Evolutionary conservation across 1,140 invertebrate genomes (phyloP).

Genomic region (Macrotrachela quadricornifera): DNA sequence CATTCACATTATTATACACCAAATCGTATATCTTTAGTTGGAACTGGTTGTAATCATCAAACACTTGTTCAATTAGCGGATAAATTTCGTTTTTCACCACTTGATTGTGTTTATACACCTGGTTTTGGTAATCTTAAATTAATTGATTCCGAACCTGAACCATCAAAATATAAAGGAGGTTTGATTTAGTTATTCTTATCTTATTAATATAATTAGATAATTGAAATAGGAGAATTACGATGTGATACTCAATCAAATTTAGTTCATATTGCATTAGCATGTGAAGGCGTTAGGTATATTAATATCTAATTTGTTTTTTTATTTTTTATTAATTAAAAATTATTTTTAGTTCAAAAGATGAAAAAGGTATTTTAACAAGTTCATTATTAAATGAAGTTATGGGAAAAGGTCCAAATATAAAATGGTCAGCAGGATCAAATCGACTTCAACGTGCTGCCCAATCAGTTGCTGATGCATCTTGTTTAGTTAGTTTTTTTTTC

Average conservation of each 20-base stretch:
- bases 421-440: no score
- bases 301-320: no score
- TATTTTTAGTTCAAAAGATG: no score
- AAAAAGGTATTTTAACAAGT: no score
- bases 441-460: no score
- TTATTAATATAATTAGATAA: neutral
- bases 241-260: slow-evolving; percentile 2
- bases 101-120: neutral
- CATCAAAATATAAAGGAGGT: neutral
- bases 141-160: neutral
- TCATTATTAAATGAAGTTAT: no score
- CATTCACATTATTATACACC: slow-evolving; percentile 41
- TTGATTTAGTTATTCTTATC: neutral
- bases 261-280: slow-evolving; percentile 1
- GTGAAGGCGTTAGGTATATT: slow-evolving; percentile 2
- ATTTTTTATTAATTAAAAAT: no score
- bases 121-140: no score
- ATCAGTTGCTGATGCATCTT: no score
- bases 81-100: slow-evolving; percentile 16
- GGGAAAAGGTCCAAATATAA: no score
- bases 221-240: slow-evolving; percentile 3
- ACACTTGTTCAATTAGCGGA: slow-evolving; percentile 39
- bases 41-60: slow-evolving; percentile 45
- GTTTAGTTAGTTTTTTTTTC: no score
- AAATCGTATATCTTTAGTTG: slow-evolving; percentile 49